Evolutionary conservation across 1,140 invertebrate species (phyloP), one percentile per base, ranked within the genome.

Genomic region (Drosophila bocqueti): DNA sequence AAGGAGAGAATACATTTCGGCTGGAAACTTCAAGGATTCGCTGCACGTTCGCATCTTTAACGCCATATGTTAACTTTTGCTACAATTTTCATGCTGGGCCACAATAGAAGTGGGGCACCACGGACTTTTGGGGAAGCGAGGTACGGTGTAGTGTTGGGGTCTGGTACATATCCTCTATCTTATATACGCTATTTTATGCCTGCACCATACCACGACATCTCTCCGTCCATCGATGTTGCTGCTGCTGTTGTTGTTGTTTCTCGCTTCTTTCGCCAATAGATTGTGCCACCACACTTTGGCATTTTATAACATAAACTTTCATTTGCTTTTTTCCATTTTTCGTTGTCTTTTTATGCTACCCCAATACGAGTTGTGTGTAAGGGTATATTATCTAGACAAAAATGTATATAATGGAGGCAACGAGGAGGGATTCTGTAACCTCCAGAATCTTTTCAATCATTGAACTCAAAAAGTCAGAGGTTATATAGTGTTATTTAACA

Each of bases 221-320:
- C 42, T 49, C 46, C 49, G 15, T 24, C 42, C 55, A 58, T 49
- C 45, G 42, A n/a, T 64, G 46, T 58, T 45, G 52, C 18, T 47
- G 47, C n/a, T 73, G 54, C n/a, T 80, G 64, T 59, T 78, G 43
- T 57, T 62, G 47, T 66, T 21, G 29, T 31, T 31, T 31, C 29
- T 31, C 29, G 29, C 29, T 7, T 7, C 29, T 77, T 54, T 77
- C 73, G 77, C 73, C 83, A 84, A 90, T 90, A 89, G 85, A 90
- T 89, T 89, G 78, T 81, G 72, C 75, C 72, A 83, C 81, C 81
- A 81, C 84, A 90, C 85, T 89, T 84, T 90, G 85, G 69, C 85
- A 90, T 90, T 89, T 89, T 89, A 89, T 89, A 89, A 90, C 85
- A 90, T 89, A 89, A 89, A 89, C 81, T 89, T 89, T 89, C 85